A percentile compares a stretch with the other conserved stretches of the same genome.
phyloP scores from a whole-genome alignment of 2,888 invertebrate species.

The Stenchaetothrips biformis region DNA sequence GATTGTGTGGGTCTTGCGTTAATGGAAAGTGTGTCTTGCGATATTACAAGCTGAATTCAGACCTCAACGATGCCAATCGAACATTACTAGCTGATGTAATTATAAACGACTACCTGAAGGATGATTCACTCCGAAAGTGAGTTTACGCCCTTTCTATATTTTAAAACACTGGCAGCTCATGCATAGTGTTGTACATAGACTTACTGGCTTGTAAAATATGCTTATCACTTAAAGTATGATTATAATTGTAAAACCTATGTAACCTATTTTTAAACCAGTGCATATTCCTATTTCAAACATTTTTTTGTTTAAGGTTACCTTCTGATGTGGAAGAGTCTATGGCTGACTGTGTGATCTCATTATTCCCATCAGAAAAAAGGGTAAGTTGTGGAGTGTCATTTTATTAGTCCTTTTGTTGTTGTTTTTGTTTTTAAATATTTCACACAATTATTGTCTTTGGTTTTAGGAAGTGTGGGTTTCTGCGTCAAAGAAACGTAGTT shows the following conservation, averaged over 20 bases:
- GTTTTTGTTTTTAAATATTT: neutral
- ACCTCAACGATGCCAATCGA: neutral
- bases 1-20: neutral
- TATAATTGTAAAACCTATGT: neutral
- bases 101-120: neutral
- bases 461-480: neutral
- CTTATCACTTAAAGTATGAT: neutral
- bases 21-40: constrained; percentile 6
- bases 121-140: neutral
- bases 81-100: neutral
- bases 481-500: neutral
- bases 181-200: neutral
- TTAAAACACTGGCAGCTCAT: neutral
- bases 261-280: neutral
- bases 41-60: constrained; percentile 1
- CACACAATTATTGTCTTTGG: neutral
- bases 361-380: neutral
- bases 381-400: neutral
- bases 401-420: neutral
- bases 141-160: neutral
- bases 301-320: neutral
- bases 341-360: neutral
- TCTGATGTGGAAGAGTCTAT: neutral
- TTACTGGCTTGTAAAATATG: neutral
- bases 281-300: neutral